Evolutionary conservation across 2,888 invertebrate genomes (phyloP).

Genomic region (Macrophya annulata): DNA sequence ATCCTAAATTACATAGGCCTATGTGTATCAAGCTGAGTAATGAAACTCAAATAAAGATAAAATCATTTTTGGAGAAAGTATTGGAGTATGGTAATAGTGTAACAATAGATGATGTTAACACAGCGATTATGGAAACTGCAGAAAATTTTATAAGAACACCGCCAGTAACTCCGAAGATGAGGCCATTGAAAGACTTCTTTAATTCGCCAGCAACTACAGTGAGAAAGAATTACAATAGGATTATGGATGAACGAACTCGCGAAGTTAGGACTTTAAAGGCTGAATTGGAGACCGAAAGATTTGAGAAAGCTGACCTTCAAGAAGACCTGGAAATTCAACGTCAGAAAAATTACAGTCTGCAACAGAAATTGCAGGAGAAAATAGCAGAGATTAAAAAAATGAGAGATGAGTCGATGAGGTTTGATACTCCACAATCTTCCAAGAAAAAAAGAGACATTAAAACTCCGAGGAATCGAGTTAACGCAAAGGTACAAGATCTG

Average conservation of each 20-base stretch:
- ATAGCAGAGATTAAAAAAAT: constrained; percentile 76
- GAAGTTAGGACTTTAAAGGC: constrained; percentile 82
- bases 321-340: constrained; percentile 83
- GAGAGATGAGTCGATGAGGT: constrained; percentile 71
- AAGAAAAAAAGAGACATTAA: constrained; percentile 70
- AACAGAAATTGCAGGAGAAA: constrained; percentile 80
- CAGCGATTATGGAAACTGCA: constrained; percentile 78
- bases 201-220: constrained; percentile 73
- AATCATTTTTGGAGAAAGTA: constrained; percentile 81
- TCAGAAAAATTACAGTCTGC: constrained; percentile 81
- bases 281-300: constrained; percentile 84
- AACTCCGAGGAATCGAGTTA: constrained; percentile 73
- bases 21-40: constrained; percentile 82
- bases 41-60: constrained; percentile 82
- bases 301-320: constrained; percentile 84
- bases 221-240: constrained; percentile 67
- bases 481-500: constrained; percentile 81
- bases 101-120: constrained; percentile 78
- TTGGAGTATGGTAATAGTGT: constrained; percentile 80
- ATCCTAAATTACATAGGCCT: constrained; percentile 81
- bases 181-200: constrained; percentile 71
- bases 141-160: constrained; percentile 61
- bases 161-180: constrained; percentile 65
- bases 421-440: constrained; percentile 74
- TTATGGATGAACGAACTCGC: constrained; percentile 78